These are phyloP conservation scores for Mesodorylaimus sp. DNA, from an alignment of 2,888 invertebrate genomes.

Conservation along the genomic window DNA sequence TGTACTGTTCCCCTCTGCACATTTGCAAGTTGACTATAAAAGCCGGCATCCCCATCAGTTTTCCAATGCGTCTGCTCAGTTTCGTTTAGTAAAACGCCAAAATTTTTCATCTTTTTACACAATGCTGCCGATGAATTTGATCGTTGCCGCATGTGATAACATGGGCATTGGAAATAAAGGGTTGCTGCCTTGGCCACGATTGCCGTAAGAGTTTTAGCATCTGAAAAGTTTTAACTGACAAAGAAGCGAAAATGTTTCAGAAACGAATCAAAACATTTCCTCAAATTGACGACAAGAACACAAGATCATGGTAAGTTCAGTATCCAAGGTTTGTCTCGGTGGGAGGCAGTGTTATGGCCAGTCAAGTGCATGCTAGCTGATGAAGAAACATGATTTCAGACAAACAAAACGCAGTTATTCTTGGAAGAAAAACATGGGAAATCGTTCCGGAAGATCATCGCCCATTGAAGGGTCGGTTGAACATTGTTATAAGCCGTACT, in stretches of 20 bases:
- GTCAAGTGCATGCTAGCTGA: too few relatives aligned
- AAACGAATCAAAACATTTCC: conserved; percentile 71
- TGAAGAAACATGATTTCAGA: conserved; percentile 19
- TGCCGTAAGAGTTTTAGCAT: conserved; percentile 43
- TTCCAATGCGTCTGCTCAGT: too few relatives aligned
- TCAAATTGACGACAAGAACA: conserved; percentile 54
- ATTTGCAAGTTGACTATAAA: too few relatives aligned
- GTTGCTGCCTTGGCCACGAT: conserved; percentile 64
- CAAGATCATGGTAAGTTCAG: conserved; percentile 34
- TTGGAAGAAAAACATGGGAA: conserved; percentile 86
- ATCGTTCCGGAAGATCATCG: conserved; percentile 62
- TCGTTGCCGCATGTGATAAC: conserved; percentile 61
- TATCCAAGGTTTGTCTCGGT: background rate
- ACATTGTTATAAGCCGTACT: conserved; percentile 56
- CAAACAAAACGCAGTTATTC: conserved; percentile 70
- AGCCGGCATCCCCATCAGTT: too few relatives aligned
- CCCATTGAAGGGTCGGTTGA: conserved; percentile 57
- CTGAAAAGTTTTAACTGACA: too few relatives aligned
- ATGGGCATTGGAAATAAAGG: conserved; percentile 78
- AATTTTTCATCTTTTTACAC: too few relatives aligned
- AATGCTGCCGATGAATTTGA: conserved; percentile 22
- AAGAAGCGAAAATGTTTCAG: too few relatives aligned
- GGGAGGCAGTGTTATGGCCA: too few relatives aligned
- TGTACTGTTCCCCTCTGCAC: too few relatives aligned
- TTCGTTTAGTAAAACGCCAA: too few relatives aligned